Percentiles rank a stretch among this genome's conserved stretches.
Evolutionary conservation across 2,113 vertebrate species (phyloP).

Genomic region (Paradoxurus hermaphroditus): DNA sequence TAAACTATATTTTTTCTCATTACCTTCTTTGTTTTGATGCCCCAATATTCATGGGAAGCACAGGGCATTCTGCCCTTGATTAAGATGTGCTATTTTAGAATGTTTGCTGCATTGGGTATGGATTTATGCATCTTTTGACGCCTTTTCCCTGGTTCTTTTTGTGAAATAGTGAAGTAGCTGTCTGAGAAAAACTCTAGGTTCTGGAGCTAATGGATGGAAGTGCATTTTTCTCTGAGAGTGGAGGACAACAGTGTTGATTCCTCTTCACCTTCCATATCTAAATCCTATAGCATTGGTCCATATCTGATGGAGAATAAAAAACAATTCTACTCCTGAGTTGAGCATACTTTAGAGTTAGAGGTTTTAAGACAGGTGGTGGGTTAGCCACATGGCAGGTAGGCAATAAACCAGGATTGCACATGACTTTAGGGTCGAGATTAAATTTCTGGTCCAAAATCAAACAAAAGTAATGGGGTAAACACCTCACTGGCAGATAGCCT

Average conservation of each 20-base stretch:
- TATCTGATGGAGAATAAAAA: background rate
- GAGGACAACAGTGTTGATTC: background rate
- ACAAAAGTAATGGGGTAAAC: background rate
- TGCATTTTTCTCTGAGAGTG: background rate
- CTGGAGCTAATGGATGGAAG: no score
- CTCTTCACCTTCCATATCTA: background rate
- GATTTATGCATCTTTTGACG: background rate
- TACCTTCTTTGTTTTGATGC: background rate
- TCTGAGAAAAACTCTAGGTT: background rate
- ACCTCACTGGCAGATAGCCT: background rate
- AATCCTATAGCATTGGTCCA: background rate
- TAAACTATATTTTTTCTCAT: slow-evolving; percentile 9
- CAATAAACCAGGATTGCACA: background rate
- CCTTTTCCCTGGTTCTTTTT: background rate
- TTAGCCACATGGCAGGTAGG: background rate
- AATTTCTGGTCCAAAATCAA: background rate
- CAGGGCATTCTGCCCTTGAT: background rate
- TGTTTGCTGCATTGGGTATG: background rate
- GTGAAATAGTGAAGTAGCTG: background rate
- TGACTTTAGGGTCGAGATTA: background rate
- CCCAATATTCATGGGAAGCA: background rate
- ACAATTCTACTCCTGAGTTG: background rate
- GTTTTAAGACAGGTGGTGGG: background rate
- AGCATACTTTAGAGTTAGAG: background rate
- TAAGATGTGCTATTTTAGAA: slow-evolving; percentile 3